A percentile compares a stretch with the other conserved stretches of the same genome.
Conservation (phyloP, 2,113 vertebrate genomes). For the Onychostruthus taczanowskii region DNA sequence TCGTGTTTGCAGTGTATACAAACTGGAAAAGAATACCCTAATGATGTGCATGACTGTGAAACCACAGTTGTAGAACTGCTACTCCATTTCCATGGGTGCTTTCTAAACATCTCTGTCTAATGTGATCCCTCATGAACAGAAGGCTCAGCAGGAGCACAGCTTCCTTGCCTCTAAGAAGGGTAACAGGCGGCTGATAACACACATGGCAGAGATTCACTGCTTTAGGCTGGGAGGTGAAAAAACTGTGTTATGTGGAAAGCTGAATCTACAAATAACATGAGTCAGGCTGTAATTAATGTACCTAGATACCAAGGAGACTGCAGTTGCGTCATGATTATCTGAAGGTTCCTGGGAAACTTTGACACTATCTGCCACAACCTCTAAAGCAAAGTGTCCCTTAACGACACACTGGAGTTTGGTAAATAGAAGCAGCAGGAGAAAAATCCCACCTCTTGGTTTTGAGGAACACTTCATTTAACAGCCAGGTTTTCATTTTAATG, state of each 20-base stretch:
- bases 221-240: not conserved
- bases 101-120: not conserved
- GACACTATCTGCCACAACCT: not conserved
- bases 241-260: not conserved
- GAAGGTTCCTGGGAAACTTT: not conserved
- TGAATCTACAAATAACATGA: not conserved
- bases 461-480: not conserved
- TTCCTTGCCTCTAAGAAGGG: not conserved
- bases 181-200: not conserved
- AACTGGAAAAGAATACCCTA: not conserved
- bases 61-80: not conserved
- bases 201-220: not conserved
- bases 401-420: not conserved
- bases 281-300: not conserved
- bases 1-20: not conserved
- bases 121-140: not conserved
- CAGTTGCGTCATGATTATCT: not conserved
- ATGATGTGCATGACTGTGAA: not conserved
- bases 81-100: not conserved
- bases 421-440: not conserved
- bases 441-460: not conserved
- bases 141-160: not conserved
- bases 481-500: not conserved
- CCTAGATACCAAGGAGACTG: not conserved
- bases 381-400: not conserved